Evolutionary conservation across 2,888 invertebrate genomes (phyloP).

Genomic region (Spisula solida): DNA sequence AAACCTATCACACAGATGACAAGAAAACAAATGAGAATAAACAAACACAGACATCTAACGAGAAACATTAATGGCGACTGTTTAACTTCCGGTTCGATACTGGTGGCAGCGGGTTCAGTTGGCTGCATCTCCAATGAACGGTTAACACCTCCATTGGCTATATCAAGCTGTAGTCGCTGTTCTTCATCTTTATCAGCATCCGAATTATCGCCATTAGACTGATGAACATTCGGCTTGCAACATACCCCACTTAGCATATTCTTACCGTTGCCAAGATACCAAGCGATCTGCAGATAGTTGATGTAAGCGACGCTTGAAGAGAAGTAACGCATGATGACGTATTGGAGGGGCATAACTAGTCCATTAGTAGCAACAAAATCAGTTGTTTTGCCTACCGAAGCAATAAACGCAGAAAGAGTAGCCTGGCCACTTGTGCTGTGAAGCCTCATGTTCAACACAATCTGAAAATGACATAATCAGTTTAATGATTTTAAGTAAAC

Average conservation of each 20-base stretch:
- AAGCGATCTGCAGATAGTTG: constrained; percentile 74
- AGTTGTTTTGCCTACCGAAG: constrained; percentile 73
- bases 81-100: neutral
- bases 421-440: constrained; percentile 74
- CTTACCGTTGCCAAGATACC: constrained; percentile 68
- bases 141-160: neutral
- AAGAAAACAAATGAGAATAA: constrained; percentile 35
- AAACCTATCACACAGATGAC: constrained; percentile 55
- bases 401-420: constrained; percentile 68
- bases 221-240: neutral
- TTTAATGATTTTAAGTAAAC: no score
- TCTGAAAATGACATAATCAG: constrained; percentile 54
- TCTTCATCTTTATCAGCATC: neutral
- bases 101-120: neutral
- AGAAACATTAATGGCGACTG: neutral
- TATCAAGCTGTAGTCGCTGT: neutral
- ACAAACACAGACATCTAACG: constrained; percentile 23
- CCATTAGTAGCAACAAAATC: constrained; percentile 72
- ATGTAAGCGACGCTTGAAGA: constrained; percentile 74
- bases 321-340: constrained; percentile 75
- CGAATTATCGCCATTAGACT: neutral
- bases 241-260: neutral
- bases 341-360: constrained; percentile 73
- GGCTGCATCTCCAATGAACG: neutral
- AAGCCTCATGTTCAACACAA: constrained; percentile 73